phyloP scores from a whole-genome alignment of 2,797 vertebrate genomes.

The Vultur gryphus region DNA sequence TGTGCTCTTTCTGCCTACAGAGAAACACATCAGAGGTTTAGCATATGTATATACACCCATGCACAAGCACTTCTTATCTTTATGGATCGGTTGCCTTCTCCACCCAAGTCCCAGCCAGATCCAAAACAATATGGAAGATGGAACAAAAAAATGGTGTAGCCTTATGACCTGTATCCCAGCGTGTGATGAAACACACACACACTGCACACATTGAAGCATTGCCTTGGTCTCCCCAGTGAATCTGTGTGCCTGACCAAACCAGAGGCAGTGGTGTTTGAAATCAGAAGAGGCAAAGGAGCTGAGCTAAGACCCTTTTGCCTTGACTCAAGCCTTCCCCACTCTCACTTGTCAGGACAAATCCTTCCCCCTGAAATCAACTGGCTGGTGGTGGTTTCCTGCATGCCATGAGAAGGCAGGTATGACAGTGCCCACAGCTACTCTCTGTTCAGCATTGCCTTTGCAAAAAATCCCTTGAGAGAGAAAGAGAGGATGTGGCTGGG shows the following conservation, averaged over 20 bases:
- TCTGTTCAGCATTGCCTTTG: neutral
- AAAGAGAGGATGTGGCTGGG: neutral
- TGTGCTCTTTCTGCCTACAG: neutral
- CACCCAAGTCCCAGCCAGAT: neutral
- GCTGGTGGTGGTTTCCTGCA: neutral
- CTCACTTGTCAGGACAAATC: neutral
- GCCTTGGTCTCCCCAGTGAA: neutral
- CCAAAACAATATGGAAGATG: neutral
- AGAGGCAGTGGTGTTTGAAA: neutral
- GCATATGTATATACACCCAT: neutral
- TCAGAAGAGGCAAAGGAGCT: neutral
- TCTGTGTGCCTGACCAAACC: neutral
- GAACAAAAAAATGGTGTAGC: neutral
- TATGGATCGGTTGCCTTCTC: neutral
- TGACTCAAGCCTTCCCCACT: neutral
- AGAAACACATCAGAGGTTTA: neutral
- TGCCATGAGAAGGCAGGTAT: neutral
- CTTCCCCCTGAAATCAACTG: neutral
- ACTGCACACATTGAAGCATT: neutral
- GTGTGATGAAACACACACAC: fast-evolving
- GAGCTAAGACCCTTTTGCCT: neutral
- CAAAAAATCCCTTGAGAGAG: neutral
- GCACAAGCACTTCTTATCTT: neutral
- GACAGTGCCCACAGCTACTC: neutral
- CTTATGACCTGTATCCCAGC: fast-evolving